Base-by-base conservation (phyloP, 2,888 invertebrate genomes). In the Amitus sp. region DNA sequence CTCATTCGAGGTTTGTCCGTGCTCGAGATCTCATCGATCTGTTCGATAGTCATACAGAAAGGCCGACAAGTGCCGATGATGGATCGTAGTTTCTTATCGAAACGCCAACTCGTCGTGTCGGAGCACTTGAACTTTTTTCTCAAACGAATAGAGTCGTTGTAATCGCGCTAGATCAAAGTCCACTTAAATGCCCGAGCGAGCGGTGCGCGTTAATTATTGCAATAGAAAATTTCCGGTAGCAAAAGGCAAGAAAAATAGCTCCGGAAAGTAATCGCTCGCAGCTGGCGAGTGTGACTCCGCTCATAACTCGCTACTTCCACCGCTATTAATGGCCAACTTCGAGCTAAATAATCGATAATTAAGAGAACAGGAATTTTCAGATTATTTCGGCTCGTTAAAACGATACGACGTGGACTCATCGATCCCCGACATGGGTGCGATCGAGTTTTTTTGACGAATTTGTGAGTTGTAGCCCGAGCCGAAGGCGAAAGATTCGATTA, bases 1-100 rank as follows among this genome's bases (percentile, higher is more conserved):
- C 42, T 50, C 27, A 50, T 50, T 50, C 37, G 49, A 49, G 27
- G 40, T 37, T 37, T 39, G 49, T 40, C 49, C 49, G 40, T 42
- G 40, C 28, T 42, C 42, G 47, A 33, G 45, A 51, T 51, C 43
- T 51, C 43, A 51, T 51, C 51, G 34, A 34, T 34, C 34, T 20
- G 20, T 34, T 43, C 45, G 51, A 51, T 39, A 4, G 15, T 19
- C 42, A 12, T 19, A 42, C 20, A 18, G 42, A 20, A 18, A 18
- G 3, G n/a, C 15, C 39, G 39, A 13, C 15, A 39, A 30, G 37
- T 13, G 3, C 12, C 37, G 42, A 19, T 42, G 42, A 42, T 42
- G 10, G 42, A 42, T 42, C 10, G 20, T n/a, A 6, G n/a, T 20
- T 18, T 18, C n/a, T 43, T 43, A 43, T 43, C 43, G 13, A 13